A percentile compares a stretch with the other conserved stretches of the same genome.
These are phyloP conservation scores for Piezodorus guildinii DNA, from an alignment of 1,140 invertebrate genomes.

Conservation along the genomic window DNA sequence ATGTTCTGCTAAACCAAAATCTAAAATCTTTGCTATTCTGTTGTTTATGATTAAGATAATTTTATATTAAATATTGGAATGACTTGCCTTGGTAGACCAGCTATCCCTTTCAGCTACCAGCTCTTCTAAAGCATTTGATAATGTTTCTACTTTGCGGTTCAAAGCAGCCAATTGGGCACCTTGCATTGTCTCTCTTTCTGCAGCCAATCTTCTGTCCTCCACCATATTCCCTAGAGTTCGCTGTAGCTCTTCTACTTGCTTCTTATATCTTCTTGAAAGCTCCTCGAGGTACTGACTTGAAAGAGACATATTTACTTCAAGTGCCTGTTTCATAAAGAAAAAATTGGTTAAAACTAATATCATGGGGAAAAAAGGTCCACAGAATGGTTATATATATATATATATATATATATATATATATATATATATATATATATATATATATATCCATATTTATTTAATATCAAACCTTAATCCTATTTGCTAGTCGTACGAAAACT, in stretches of 20 bases:
- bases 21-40: too few species aligned
- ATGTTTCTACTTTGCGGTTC: slow-evolving; percentile 38
- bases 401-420: too few species aligned
- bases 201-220: slow-evolving; percentile 57
- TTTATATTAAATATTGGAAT: slow-evolving; percentile 22
- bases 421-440: background rate
- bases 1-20: too few species aligned
- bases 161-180: slow-evolving; percentile 49
- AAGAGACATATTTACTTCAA: slow-evolving; percentile 93
- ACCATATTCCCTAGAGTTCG: slow-evolving; percentile 57
- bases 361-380: too few species aligned
- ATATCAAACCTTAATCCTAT: slow-evolving; percentile 72
- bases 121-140: slow-evolving; percentile 42
- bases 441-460: background rate
- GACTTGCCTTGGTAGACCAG: slow-evolving; percentile 43
- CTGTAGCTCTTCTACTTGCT: slow-evolving; percentile 91
- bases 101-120: slow-evolving; percentile 50
- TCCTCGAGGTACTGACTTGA: slow-evolving; percentile 93
- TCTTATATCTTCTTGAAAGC: slow-evolving; percentile 83
- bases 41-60: too few species aligned
- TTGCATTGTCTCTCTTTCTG: slow-evolving; percentile 49
- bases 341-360: too few species aligned
- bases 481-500: slow-evolving; percentile 86
- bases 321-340: slow-evolving; percentile 45
- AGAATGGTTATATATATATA: too few species aligned